A percentile compares a stretch with the other conserved stretches of the same genome.
These are phyloP conservation scores for Bombus pyrosoma DNA, from an alignment of 1,140 invertebrate genomes.

Conservation along the genomic window DNA sequence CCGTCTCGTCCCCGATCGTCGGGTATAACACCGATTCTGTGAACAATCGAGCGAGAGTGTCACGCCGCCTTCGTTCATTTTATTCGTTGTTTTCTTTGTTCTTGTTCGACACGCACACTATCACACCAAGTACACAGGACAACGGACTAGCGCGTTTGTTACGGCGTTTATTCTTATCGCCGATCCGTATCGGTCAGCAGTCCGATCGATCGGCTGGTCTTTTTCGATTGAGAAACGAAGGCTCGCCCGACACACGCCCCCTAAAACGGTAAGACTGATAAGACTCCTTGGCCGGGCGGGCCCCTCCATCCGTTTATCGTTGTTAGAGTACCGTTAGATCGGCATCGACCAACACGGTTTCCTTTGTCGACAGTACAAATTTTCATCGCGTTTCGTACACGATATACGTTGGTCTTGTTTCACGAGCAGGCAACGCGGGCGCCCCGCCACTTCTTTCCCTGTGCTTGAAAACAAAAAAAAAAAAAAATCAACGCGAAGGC, in stretches of 20 bases:
- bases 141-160: conserved; percentile 1
- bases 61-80: not conserved
- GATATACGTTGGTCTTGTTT: not conserved
- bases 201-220: not conserved
- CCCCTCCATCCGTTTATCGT: conserved; percentile 46
- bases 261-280: conserved; percentile 72
- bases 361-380: conserved; percentile 73
- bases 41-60: conserved; percentile 65
- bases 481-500: not conserved
- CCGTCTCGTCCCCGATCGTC: not conserved
- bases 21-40: conserved; percentile 54
- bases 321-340: conserved; percentile 42
- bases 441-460: not conserved
- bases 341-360: conserved; percentile 48
- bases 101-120: conserved; percentile 60
- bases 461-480: not conserved
- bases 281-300: conserved; percentile 45
- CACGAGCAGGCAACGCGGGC: not conserved
- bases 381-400: conserved; percentile 62
- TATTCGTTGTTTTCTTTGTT: conserved; percentile 1
- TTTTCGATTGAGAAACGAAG: conserved; percentile 16
- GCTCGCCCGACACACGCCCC: conserved; percentile 39
- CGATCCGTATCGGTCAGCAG: not conserved
- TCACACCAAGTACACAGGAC: conserved; percentile 25
- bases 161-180: not conserved